These are phyloP conservation scores for Myotis davidii DNA, from an alignment of 2,113 vertebrate species.

Conservation along the genomic window DNA sequence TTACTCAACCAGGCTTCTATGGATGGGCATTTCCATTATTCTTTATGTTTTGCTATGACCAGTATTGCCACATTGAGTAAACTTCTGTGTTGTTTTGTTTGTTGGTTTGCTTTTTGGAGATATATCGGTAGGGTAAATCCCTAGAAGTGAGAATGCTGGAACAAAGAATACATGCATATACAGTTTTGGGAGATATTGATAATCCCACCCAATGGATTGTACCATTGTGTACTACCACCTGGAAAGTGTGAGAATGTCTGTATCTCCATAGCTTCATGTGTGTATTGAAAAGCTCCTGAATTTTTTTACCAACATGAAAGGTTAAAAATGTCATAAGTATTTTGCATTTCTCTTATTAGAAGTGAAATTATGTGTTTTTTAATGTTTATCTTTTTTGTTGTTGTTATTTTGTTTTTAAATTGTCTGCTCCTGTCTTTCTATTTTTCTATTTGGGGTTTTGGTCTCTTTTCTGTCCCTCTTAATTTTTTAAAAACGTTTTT, in stretches of 20 bases:
- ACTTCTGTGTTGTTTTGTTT: background rate
- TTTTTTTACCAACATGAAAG: background rate
- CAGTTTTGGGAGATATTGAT: background rate
- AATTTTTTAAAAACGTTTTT: background rate
- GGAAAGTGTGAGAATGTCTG: background rate
- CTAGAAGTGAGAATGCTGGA: background rate
- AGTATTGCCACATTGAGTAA: background rate
- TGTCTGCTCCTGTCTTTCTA: background rate
- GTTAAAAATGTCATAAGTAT: background rate
- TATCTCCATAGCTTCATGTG: background rate
- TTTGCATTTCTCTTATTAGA: conserved; percentile 8
- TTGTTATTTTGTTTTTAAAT: background rate
- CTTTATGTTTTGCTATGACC: background rate
- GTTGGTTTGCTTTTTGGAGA: background rate
- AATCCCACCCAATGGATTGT: background rate
- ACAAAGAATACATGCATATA: background rate
- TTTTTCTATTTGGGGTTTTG: background rate
- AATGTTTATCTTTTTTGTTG: background rate
- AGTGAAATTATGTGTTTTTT: background rate
- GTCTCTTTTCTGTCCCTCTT: background rate
- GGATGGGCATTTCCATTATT: background rate
- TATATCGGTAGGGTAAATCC: background rate
- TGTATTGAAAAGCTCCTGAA: background rate
- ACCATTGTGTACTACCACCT: background rate
- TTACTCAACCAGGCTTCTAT: background rate